Percentiles rank a stretch among this genome's conserved stretches.
These are phyloP conservation scores for Melanotaenia trifasciata DNA, from an alignment of 2,797 vertebrate genomes.

Conservation along the genomic window DNA sequence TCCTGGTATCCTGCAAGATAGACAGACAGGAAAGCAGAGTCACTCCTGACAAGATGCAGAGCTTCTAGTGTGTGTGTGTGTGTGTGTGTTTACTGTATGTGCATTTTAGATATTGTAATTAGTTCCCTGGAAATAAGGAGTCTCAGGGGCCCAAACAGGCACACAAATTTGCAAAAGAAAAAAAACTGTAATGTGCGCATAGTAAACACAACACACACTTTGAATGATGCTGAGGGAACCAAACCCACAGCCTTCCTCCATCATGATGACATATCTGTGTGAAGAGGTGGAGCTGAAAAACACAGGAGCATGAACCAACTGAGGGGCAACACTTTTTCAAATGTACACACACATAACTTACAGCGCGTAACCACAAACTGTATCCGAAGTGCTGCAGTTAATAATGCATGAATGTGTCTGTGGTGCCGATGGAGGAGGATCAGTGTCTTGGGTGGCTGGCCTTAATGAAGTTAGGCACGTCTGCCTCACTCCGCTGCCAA, in stretches of 20 bases:
- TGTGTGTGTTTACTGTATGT: conserved; percentile 32
- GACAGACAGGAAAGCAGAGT: conserved; percentile 43
- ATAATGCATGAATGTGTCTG: conserved; percentile 77
- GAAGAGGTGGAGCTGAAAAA: conserved; percentile 32
- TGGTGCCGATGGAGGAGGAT: conserved; percentile 54
- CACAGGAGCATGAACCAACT: conserved; percentile 22
- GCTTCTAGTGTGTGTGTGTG: conserved; percentile 28
- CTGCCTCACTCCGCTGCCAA: conserved; percentile 63
- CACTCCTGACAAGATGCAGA: conserved; percentile 53
- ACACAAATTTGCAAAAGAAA: conserved; percentile 16
- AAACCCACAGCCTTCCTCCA: conserved; percentile 5
- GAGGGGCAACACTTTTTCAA: conserved; percentile 5
- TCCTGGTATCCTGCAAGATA: conserved; percentile 41
- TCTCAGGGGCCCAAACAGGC: conserved; percentile 31
- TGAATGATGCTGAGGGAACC: conserved; percentile 13
- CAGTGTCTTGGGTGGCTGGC: conserved; percentile 52
- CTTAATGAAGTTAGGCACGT: conserved; percentile 77
- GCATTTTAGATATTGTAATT: conserved; percentile 69
- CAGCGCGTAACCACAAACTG: conserved; percentile 40
- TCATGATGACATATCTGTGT: conserved; percentile 39
- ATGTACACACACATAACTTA: conserved; percentile 6
- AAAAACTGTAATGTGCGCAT: conserved; percentile 14
- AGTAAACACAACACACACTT: conserved; percentile 19
- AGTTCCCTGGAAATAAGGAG: conserved; percentile 51
- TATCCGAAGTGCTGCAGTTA: conserved; percentile 63